Base-by-base conservation (phyloP, 2,888 invertebrate species). In the Girardia tigrina region DNA sequence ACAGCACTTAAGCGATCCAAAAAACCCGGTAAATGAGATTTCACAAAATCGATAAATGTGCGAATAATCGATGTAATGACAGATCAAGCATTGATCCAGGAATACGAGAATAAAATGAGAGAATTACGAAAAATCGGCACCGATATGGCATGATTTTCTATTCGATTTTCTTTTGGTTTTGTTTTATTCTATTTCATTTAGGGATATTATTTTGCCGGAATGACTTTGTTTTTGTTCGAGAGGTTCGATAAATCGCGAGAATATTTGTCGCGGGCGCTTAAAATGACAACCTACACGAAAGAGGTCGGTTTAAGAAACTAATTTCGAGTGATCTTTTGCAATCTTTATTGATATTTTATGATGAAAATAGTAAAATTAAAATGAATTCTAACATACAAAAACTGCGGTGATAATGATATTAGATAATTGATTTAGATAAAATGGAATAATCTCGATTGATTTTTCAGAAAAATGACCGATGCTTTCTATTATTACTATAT, bases 221-320 rank as follows among this genome's bases (percentile, higher is more conserved):
- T 90, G 75, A 90, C 92, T 79, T 85, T 92, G 42, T 88, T 89
- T 78, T 85, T 90, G 20, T 87, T 89, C 42, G 89, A 88, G 16
- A 90, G 90, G 80, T 86, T 88, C 80, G 91, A 91, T 77, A 91
- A 91, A 82, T 90, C 93, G 0, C 87, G 89, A 77, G 92, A 92
- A 80, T 92, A 91, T 82, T 86, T 90, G 2, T 91, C 90, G 77
- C 88, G 90, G 82, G 88, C 90, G 70, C 84, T 91, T 16, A 89
- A 90, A 81, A 85, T 89, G 79, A 80, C 81, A 27, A 78, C 80
- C 20, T 78, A 79, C 27, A 81, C 80, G 1, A 81, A 81, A 78
- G 82, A 84, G 79, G 84, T 72, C 12, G 8, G 73, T 6, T 27
- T 71, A 26, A 28, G 23, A n/a, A n/a, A n/a, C n/a, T n/a, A n/a